Evolutionary conservation across 2,888 invertebrate species (phyloP).

Genomic region (Opisthograptis luteolata): DNA sequence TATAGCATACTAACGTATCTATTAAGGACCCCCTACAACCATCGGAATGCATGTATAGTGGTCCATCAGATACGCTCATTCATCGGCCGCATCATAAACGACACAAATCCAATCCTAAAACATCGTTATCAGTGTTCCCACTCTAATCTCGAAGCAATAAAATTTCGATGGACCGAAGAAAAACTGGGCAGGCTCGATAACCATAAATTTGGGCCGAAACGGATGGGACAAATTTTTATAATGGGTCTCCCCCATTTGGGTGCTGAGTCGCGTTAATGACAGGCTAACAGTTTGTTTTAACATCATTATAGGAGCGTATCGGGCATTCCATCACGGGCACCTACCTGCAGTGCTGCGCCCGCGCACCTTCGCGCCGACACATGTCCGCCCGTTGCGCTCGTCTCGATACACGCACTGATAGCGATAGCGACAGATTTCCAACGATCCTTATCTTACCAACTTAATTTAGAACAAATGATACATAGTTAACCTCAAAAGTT

Average conservation of each 20-base stretch:
- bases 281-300: conserved; percentile 84
- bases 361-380: conserved; percentile 53
- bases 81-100: conserved; percentile 62
- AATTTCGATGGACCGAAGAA: conserved; percentile 75
- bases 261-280: conserved; percentile 79
- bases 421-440: conserved; percentile 45
- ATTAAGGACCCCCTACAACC: conserved; percentile 30
- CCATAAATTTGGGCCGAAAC: conserved; percentile 81
- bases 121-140: conserved; percentile 81
- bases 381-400: conserved; percentile 54
- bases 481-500: background rate
- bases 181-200: conserved; percentile 78
- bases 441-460: conserved; percentile 44
- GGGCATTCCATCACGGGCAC: conserved; percentile 78
- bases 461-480: conserved; percentile 40
- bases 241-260: conserved; percentile 80
- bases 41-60: conserved; percentile 39
- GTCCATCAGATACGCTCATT: conserved; percentile 57
- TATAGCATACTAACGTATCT: conserved; percentile 18
- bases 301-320: conserved; percentile 83
- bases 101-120: conserved; percentile 74
- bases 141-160: conserved; percentile 80
- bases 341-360: conserved; percentile 57
- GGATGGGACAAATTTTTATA: conserved; percentile 85
- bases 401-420: conserved; percentile 56